Base-by-base conservation (phyloP, 1,140 invertebrate genomes). In the Ridgeia piscesae region DNA sequence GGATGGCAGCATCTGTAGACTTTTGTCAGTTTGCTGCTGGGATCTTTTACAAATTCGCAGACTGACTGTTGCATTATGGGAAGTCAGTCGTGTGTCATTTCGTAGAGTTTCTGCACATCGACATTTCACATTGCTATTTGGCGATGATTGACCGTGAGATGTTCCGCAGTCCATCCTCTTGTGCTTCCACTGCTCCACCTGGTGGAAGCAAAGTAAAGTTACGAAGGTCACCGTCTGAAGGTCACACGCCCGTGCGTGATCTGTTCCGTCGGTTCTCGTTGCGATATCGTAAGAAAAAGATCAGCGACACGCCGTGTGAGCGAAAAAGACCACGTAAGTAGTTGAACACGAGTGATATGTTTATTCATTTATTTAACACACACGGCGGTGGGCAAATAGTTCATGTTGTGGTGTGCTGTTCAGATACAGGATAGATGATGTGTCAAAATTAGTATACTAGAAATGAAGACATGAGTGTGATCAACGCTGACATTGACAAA, bases 281-380 rank as follows among this genome's bases (percentile, higher is more conserved):
- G 34, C 34, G 91, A 91, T 91, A 91, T 42, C 91, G 91, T 21
- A 91, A 91, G 91, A 34, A 91, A 35, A 48, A 91, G 48, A 33
- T 48, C 58, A 77, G 17, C 27, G 58, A 77, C 27, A 31, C 58
- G 58, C 58, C 58, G 58, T 77, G 58, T 4, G 58, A 77, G 58
- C 34, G 91, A 91, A 58, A 91, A 91, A 48, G 91, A 91, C 33
- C 33, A 58, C 91, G 91, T 91, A 91, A 91, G 42, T 42, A 34
- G 14, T 91, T 14, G 9, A 90, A 11, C 4, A 9, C 34, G 21
- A 27, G 34, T 33, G 89, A n/a, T n/a, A n/a, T n/a, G n/a, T n/a
- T n/a, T n/a, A n/a, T n/a, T n/a, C n/a, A n/a, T n/a, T n/a, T n/a
- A n/a, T n/a, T n/a, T n/a, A n/a, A n/a, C n/a, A n/a, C n/a, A n/a